Conservation (phyloP, 2,888 invertebrate genomes). For the Callimorpha dominula region DNA sequence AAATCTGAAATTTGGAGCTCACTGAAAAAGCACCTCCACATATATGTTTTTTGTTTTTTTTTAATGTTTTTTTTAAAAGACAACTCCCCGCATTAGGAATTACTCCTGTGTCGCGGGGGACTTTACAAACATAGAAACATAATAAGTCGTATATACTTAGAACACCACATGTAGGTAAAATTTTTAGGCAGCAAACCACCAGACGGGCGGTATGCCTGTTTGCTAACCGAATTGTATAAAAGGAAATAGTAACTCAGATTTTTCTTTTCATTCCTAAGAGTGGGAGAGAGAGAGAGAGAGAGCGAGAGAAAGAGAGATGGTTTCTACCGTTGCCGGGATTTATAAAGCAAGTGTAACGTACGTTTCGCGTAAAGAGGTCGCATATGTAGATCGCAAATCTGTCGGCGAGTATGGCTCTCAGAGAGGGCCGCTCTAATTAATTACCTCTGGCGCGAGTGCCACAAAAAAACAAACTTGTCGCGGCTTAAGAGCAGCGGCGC, state of each 20-base stretch:
- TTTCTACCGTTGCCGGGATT: constrained; percentile 4
- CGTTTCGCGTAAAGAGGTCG: constrained; percentile 21
- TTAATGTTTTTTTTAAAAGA: too few species aligned
- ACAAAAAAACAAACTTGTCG: constrained; percentile 79
- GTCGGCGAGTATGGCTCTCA: constrained; percentile 51
- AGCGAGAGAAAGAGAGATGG: not conserved
- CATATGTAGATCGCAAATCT: constrained; percentile 60
- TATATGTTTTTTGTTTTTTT: too few species aligned
- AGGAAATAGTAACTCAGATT: not conserved
- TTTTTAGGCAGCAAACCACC: not conserved
- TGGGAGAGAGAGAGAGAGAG: not conserved
- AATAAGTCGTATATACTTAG: too few species aligned
- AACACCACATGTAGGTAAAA: too few species aligned
- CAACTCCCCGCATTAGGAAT: too few species aligned
- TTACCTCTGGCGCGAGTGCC: constrained; percentile 71
- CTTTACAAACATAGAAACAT: too few species aligned
- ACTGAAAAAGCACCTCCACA: too few species aligned
- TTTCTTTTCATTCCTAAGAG: not conserved
- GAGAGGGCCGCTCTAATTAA: constrained; percentile 77
- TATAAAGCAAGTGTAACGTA: constrained; percentile 4
- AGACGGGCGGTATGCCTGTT: not conserved
- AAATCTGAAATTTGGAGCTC: too few species aligned
- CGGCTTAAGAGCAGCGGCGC: constrained; percentile 82
- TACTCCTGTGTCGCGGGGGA: too few species aligned
- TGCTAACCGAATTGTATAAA: not conserved